phyloP scores from a whole-genome alignment of 1,140 invertebrate species.

The Caenorhabditis briggsae region DNA sequence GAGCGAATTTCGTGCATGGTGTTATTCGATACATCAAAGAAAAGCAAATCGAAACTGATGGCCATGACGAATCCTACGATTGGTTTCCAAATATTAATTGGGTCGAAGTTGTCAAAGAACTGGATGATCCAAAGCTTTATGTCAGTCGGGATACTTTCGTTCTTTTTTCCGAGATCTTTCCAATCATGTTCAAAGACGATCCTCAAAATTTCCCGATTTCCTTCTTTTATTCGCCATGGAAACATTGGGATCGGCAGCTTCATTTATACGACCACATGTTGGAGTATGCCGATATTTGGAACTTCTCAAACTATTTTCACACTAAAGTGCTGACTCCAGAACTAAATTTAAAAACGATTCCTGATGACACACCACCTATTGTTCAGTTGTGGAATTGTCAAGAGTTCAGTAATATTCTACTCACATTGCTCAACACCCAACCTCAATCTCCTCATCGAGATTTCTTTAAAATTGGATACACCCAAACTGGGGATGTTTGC shows the following conservation, averaged over 20 bases:
- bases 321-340: slow-evolving; percentile 22
- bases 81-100: slow-evolving; percentile 43
- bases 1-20: neutral
- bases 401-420: slow-evolving; percentile 30
- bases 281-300: neutral
- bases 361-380: neutral
- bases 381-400: slow-evolving; percentile 43
- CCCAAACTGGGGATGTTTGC: slow-evolving; percentile 28
- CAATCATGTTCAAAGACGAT: slow-evolving; percentile 12
- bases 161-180: neutral
- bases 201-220: neutral
- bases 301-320: neutral
- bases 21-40: neutral
- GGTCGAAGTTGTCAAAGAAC: slow-evolving; percentile 23
- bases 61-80: neutral
- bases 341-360: slow-evolving; percentile 27
- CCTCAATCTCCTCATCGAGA: neutral
- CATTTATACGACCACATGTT: neutral
- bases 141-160: neutral
- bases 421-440: neutral
- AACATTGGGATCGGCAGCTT: slow-evolving; percentile 3
- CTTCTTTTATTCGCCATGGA: slow-evolving; percentile 6
- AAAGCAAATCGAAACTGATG: neutral
- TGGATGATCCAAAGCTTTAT: neutral
- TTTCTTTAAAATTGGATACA: neutral